Base-by-base conservation (phyloP, 2,797 vertebrate genomes). In the Mallotus villosus region DNA sequence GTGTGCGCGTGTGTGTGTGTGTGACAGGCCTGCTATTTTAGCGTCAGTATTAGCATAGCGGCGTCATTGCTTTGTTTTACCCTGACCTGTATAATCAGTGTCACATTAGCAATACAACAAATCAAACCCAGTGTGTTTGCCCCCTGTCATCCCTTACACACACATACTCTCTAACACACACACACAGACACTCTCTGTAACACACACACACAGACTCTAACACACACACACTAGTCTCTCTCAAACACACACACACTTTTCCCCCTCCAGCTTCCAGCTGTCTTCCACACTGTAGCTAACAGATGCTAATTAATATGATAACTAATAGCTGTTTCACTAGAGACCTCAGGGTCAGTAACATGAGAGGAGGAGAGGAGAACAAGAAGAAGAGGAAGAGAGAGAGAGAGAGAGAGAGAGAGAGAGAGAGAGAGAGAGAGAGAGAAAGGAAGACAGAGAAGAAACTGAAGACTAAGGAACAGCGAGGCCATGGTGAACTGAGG, bases 281-380 rank as follows among this genome's bases (percentile, higher is more conserved):
- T 93, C 92, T 90, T 93, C 94, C 93, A 94, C 93, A 96, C 94
- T 95, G 88, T 97, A 95, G 96, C 95, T 95, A 86, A 95, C 95
- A 96, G 95, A 96, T 97, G 97, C 96, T 97, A 98, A 98, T 98
- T 98, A 97, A 98, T 97, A 97, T 96, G 95, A 97, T 96, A 97
- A 97, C 95, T 96, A 97, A 98, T 95, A 95, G 94, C 95, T 94
- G 94, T 95, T 94, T 96, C 93, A 94, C 92, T 32, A 5, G 32
- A 32, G 32, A 94, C 94, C 94, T 94, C 46, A 12, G 46, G 46
- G 11, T 17, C 46, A 49, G 46, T 11, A 49, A 88, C 81, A 77
- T 84, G 82, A 59, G 74, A 64, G 73, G 53, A 65, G 60, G 25
- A 53, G 69, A 63, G 72, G 51, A 76, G 79, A 75, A 75, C 79